Evolutionary conservation across 2,888 invertebrate species (phyloP).

Genomic region (Trissolcus brochymenae): DNA sequence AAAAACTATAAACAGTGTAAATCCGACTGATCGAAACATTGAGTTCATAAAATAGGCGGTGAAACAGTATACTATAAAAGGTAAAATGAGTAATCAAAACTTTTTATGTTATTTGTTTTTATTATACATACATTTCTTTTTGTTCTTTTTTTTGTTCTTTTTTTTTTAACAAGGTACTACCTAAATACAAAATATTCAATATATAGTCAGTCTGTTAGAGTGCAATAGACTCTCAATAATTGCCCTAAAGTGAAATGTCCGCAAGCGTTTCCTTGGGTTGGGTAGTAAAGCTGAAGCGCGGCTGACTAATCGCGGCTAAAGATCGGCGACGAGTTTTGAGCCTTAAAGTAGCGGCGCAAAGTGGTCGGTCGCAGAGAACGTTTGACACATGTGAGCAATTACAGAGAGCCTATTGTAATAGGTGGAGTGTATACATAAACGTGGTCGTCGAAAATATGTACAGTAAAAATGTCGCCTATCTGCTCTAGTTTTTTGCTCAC

Average conservation of each 20-base stretch:
- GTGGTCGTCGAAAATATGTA: constrained; percentile 61
- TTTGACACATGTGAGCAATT: constrained; percentile 33
- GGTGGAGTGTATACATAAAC: constrained; percentile 54
- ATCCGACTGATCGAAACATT: not conserved
- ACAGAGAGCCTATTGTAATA: constrained; percentile 41
- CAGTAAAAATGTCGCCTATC: constrained; percentile 62
- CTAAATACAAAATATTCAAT: constrained; percentile 66
- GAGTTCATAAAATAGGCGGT: not conserved
- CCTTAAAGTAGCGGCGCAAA: constrained; percentile 16
- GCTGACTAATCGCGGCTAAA: constrained; percentile 29
- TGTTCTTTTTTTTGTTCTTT: constrained; percentile 23
- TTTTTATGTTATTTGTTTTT: constrained; percentile 39
- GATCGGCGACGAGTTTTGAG: constrained; percentile 24
- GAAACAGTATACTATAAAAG: not conserved
- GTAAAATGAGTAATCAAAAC: not conserved
- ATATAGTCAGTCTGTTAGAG: constrained; percentile 73
- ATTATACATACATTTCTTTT: constrained; percentile 51
- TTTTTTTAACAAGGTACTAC: constrained; percentile 57
- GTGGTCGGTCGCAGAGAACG: constrained; percentile 2
- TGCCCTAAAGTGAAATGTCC: constrained; percentile 15
- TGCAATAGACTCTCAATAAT: constrained; percentile 46
- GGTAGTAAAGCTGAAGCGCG: constrained; percentile 11
- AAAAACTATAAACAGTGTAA: not conserved
- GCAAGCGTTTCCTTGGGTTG: constrained; percentile 21
- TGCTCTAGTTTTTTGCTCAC: constrained; percentile 35